Evolutionary conservation across 1,140 invertebrate genomes (phyloP).

Genomic region (Apis laboriosa): DNA sequence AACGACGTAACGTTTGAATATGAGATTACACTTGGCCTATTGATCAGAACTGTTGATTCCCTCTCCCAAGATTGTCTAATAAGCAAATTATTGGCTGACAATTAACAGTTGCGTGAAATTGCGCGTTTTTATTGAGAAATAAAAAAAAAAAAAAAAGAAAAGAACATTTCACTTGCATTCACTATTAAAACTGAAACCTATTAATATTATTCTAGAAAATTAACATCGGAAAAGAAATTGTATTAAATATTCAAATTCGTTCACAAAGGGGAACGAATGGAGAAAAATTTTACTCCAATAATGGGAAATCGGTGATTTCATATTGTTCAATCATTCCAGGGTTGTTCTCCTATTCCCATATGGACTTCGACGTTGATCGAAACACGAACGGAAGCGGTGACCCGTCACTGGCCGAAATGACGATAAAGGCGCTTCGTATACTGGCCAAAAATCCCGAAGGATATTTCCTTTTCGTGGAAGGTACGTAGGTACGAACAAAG

Average conservation of each 20-base stretch:
- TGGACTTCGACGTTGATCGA: slow-evolving; percentile 83
- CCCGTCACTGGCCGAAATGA: slow-evolving; percentile 92
- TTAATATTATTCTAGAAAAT: too few species aligned
- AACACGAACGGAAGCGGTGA: slow-evolving; percentile 84
- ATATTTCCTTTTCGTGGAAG: slow-evolving; percentile 95
- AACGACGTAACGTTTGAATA: slow-evolving; percentile 38
- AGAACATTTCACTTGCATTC: too few species aligned
- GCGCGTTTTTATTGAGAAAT: too few species aligned
- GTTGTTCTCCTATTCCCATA: slow-evolving; percentile 82
- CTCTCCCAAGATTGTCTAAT: slow-evolving; percentile 15
- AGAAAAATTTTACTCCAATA: not conserved
- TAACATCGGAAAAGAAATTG: too few species aligned
- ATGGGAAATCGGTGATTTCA: not conserved
- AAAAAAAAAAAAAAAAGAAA: too few species aligned
- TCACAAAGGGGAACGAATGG: not conserved
- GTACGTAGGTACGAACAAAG: slow-evolving; percentile 78
- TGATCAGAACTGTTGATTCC: slow-evolving; percentile 39
- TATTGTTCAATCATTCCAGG: slow-evolving; percentile 71
- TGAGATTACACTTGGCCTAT: slow-evolving; percentile 31
- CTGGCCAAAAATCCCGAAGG: slow-evolving; percentile 90
- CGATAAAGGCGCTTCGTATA: slow-evolving; percentile 89
- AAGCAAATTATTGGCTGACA: slow-evolving; percentile 22
- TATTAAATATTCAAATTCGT: not conserved
- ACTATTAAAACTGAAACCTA: too few species aligned
- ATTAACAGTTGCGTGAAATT: slow-evolving; percentile 1